A percentile compares a stretch with the other conserved stretches of the same genome.
Evolutionary conservation across 2,888 invertebrate species (phyloP).

Genomic region (Formica aserva): DNA sequence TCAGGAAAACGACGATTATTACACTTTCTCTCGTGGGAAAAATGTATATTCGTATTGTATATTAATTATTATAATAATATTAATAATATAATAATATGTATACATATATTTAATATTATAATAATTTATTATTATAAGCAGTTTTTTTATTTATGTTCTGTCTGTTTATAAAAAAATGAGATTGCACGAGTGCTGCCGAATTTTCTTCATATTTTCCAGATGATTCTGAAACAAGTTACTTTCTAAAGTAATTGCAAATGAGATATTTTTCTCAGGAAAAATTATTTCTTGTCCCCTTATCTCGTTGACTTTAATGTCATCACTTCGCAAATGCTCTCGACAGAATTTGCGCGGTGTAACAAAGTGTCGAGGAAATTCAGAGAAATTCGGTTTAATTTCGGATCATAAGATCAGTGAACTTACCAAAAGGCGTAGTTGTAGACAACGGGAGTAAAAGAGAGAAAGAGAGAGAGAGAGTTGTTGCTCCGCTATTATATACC

Average conservation of each 20-base stretch:
- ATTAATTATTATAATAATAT: too few relatives aligned
- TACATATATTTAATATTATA: too few relatives aligned
- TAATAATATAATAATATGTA: too few relatives aligned
- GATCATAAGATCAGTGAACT: slow-evolving; percentile 55
- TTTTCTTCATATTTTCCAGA: not conserved
- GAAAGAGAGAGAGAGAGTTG: not conserved
- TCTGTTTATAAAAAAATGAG: not conserved
- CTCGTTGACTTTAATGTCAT: not conserved
- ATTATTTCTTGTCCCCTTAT: not conserved
- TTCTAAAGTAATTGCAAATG: not conserved
- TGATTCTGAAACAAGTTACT: not conserved
- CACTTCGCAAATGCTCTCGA: not conserved
- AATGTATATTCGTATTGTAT: not conserved
- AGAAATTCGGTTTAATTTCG: slow-evolving; percentile 54
- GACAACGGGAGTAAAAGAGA: slow-evolving; percentile 15
- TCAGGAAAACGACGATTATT: not conserved
- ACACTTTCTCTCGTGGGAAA: not conserved
- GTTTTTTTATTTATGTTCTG: not conserved
- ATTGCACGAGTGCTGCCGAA: not conserved
- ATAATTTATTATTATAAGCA: too few relatives aligned
- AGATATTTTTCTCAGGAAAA: not conserved
- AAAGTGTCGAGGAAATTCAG: slow-evolving; percentile 27
- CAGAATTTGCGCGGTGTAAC: not conserved
- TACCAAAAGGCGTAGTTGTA: slow-evolving; percentile 38
- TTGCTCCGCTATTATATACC: not conserved